A percentile compares a stretch with the other conserved stretches of the same genome.
Conservation (phyloP, 2,888 invertebrate genomes). For the Eupelmus urozonus region DNA sequence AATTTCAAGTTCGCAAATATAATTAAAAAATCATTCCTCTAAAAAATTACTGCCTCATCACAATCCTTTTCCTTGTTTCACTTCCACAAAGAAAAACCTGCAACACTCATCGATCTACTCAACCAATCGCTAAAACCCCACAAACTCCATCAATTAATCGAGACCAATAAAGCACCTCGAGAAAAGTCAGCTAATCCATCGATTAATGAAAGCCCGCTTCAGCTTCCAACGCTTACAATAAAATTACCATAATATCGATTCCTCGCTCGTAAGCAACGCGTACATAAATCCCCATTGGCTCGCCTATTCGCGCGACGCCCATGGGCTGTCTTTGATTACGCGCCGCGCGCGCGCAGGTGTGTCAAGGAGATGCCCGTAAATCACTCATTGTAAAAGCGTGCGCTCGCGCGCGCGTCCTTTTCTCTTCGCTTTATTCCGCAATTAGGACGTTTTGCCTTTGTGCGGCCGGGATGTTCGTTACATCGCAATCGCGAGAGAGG, state of each 20-base stretch:
- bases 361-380: constrained; percentile 62
- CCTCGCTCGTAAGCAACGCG: not conserved
- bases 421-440: constrained; percentile 19
- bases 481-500: too few species aligned
- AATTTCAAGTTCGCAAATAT: too few species aligned
- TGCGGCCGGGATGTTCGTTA: not conserved
- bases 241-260: constrained; percentile 10
- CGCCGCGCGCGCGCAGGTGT: constrained; percentile 60
- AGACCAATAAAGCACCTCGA: too few species aligned
- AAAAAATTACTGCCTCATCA: too few species aligned
- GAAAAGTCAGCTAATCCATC: too few species aligned
- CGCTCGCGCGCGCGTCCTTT: not conserved
- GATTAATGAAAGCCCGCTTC: too few species aligned
- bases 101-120: too few species aligned
- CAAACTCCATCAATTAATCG: too few species aligned
- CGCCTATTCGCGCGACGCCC: not conserved
- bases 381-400: constrained; percentile 32
- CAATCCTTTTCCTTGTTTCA: too few species aligned
- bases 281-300: constrained; percentile 5
- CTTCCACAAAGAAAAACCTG: too few species aligned
- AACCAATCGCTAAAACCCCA: too few species aligned
- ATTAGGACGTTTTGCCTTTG: constrained; percentile 48
- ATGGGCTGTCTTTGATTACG: constrained; percentile 55
- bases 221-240: not conserved
- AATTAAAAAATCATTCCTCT: too few species aligned